These are phyloP conservation scores for Tineola bisselliella DNA, from an alignment of 2,888 invertebrate species.

Conservation along the genomic window DNA sequence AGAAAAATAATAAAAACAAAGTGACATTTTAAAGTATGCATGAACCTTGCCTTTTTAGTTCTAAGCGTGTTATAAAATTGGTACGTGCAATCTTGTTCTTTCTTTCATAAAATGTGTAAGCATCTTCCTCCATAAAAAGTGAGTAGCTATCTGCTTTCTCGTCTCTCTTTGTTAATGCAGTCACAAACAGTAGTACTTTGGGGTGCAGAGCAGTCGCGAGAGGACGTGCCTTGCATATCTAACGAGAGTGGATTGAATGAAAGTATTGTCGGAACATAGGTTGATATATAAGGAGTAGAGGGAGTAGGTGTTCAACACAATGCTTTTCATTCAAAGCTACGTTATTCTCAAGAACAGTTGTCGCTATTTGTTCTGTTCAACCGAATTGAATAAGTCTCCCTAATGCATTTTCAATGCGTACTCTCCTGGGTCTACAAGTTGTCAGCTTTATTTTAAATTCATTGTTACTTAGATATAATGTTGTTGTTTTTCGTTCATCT, in stretches of 20 bases:
- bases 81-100: background rate
- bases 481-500: no score
- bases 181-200: constrained; percentile 13
- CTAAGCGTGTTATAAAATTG: background rate
- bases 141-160: constrained; percentile 1
- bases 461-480: background rate
- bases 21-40: background rate
- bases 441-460: background rate
- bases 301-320: constrained; percentile 30
- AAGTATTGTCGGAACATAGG: constrained; percentile 5
- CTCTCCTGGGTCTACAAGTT: background rate
- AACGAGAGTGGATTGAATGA: constrained; percentile 23
- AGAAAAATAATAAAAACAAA: background rate
- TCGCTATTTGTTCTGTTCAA: constrained; percentile 25
- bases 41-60: background rate
- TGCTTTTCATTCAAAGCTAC: constrained; percentile 35
- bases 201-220: constrained; percentile 39
- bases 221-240: constrained; percentile 53
- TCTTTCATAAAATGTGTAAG: constrained; percentile 1
- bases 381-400: constrained; percentile 61
- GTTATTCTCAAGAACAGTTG: constrained; percentile 41
- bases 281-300: constrained; percentile 25
- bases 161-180: constrained; percentile 12
- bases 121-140: background rate
- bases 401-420: constrained; percentile 11